A percentile compares a stretch with the other conserved stretches of the same genome.
Evolutionary conservation across 1,140 invertebrate species (phyloP).

Genomic region (Drosophila repletoides): DNA sequence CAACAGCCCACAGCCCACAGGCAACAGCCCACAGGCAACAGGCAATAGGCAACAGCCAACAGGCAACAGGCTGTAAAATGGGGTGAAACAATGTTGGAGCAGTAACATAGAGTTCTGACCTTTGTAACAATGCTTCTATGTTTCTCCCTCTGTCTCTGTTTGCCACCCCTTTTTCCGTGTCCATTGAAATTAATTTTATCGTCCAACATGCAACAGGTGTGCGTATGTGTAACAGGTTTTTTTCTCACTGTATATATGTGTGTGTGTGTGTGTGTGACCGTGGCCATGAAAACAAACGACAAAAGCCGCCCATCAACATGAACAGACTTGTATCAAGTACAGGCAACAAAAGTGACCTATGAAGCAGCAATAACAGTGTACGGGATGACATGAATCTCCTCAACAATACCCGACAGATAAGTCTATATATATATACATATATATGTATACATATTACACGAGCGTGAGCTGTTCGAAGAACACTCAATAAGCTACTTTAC

Average conservation of each 20-base stretch:
- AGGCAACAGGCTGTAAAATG: not conserved
- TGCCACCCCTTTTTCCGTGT: slow-evolving; percentile 3
- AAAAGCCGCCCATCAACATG: slow-evolving; percentile 28
- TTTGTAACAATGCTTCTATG: slow-evolving; percentile 33
- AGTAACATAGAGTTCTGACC: slow-evolving; percentile 21
- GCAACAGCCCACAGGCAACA: slow-evolving; percentile 3
- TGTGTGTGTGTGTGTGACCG: not conserved
- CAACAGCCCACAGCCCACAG: not conserved
- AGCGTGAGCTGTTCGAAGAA: too few relatives aligned
- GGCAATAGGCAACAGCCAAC: not conserved
- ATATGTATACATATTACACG: too few relatives aligned
- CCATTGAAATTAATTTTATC: slow-evolving; percentile 70
- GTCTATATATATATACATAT: too few relatives aligned
- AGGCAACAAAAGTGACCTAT: not conserved
- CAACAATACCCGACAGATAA: too few relatives aligned
- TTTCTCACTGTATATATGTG: slow-evolving; percentile 4
- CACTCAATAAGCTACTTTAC: too few relatives aligned
- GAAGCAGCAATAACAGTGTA: not conserved
- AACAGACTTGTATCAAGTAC: not conserved
- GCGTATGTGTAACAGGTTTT: slow-evolving; percentile 8
- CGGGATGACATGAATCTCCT: not conserved
- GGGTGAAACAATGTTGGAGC: not conserved
- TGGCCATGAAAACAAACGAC: slow-evolving; percentile 62
- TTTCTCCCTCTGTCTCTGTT: not conserved
- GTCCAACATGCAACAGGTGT: slow-evolving; percentile 64